A percentile compares a stretch with the other conserved stretches of the same genome.
These are phyloP conservation scores for Lordiphosa fenestrarum DNA, from an alignment of 2,888 invertebrate genomes.

Conservation along the genomic window DNA sequence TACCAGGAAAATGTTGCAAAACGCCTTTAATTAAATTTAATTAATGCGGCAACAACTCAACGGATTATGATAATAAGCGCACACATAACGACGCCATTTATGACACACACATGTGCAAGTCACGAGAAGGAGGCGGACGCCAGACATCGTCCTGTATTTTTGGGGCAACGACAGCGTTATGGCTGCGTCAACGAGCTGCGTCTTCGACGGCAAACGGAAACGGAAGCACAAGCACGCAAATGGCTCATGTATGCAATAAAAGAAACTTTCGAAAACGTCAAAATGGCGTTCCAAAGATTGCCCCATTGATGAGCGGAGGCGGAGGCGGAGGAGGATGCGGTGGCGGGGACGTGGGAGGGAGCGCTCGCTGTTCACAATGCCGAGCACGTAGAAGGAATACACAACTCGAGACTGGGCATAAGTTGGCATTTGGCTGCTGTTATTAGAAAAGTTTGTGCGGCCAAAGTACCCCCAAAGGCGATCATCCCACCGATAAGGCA, in stretches of 20 bases:
- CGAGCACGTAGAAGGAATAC: conserved; percentile 57
- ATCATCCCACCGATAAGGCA: conserved; percentile 63
- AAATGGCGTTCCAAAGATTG: conserved; percentile 73
- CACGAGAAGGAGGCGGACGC: conserved; percentile 11
- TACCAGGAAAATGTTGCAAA: conserved; percentile 65
- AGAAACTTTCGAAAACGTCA: conserved; percentile 75
- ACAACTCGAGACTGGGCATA: conserved; percentile 37
- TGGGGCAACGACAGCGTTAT: conserved; percentile 66
- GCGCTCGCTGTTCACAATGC: conserved; percentile 50
- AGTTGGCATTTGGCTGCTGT: conserved; percentile 73
- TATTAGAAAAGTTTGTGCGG: conserved; percentile 70
- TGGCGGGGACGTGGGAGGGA: neutral
- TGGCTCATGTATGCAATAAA: conserved; percentile 77
- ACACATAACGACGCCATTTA: conserved; percentile 67
- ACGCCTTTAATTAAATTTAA: conserved; percentile 79
- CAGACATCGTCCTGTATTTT: conserved; percentile 43
- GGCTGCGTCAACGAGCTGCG: conserved; percentile 67
- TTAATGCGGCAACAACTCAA: conserved; percentile 76
- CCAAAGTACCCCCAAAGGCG: conserved; percentile 65
- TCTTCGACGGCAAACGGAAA: conserved; percentile 52
- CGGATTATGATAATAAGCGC: conserved; percentile 77
- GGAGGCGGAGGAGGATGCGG: neutral
- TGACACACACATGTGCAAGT: conserved; percentile 59
- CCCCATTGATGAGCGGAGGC: conserved; percentile 55
- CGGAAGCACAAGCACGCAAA: conserved; percentile 68